Evolutionary conservation across 37 sponge, comb jelly and placozoan genomes (phyloP).

Genomic region (Trichoplax adhaerens): DNA sequence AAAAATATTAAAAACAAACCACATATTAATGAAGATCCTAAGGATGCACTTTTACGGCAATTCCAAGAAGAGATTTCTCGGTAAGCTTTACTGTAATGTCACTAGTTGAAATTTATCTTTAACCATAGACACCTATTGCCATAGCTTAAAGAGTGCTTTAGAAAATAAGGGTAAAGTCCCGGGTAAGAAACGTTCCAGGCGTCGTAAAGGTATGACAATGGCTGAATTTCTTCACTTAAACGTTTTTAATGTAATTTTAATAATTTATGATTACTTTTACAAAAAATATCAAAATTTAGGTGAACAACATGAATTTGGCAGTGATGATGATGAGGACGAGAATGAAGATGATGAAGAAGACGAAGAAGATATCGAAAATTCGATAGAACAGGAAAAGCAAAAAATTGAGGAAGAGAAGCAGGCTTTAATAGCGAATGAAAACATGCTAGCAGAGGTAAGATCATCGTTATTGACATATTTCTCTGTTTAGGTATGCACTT

Average conservation of each 20-base stretch:
- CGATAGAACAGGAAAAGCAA: slow-evolving; percentile 2
- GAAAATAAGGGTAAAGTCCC: slow-evolving; percentile 31
- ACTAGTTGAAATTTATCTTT: background rate
- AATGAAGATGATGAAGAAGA: slow-evolving; percentile 17
- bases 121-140: background rate
- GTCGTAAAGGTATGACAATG: background rate
- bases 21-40: slow-evolving; percentile 92
- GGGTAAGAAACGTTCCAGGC: too few species aligned
- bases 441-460: slow-evolving; percentile 56
- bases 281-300: background rate
- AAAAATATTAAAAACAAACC: slow-evolving; percentile 99
- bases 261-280: slow-evolving; percentile 3
- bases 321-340: slow-evolving; percentile 22
- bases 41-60: slow-evolving; percentile 88
- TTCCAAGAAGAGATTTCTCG: slow-evolving; percentile 63
- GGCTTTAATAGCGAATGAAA: slow-evolving; percentile 45
- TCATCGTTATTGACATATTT: too few species aligned
- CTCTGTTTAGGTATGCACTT: too few species aligned
- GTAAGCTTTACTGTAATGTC: slow-evolving; percentile 3
- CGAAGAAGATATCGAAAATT: slow-evolving; percentile 11
- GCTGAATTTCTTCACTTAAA: background rate
- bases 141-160: slow-evolving; percentile 35
- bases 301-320: background rate
- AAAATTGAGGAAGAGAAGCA: slow-evolving; percentile 16
- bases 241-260: background rate